Base-by-base conservation (phyloP, 92 coral and sea anemone species). In the Nematostella vectensis region DNA sequence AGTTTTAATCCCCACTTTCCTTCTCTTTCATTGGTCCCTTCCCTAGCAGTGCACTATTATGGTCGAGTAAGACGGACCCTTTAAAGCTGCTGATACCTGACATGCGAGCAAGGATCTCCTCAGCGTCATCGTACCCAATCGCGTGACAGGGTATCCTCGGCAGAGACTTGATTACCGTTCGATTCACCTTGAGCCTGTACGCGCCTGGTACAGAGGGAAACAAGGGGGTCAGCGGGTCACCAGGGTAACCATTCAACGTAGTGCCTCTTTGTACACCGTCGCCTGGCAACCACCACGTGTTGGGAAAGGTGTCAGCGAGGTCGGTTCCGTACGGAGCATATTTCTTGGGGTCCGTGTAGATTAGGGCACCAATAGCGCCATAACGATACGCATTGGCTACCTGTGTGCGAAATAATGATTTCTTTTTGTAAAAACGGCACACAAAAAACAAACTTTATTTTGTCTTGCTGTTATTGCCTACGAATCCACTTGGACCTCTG, bases 181-280 rank as follows among this genome's bases (percentile, higher is more conserved):
- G 65, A 29, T 81, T 78, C 4, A 27, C 47, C n/a, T 63, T 62
- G 22, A 63, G 33, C 17, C 88, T 77, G 48, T 66, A 56, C 71
- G 82, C 82, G 8, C 88, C 95, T 37, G 69, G 67, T 3, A 57
- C 36, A 22, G 95, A 47, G 4, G 95, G 88, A 17, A 81, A 52
- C 27, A 76, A 75, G 3, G 88, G 88, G 4, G 95, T 85, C 44
- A 75, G 62, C 3, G 95, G 95, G 55, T 85, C 95, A 3, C 95
- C 95, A 8, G 54, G 49, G 67, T 61, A 38, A 3, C 82, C 68
- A 48, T 39, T 72, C n/a, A 68, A 63, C 25, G 82, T 63, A 1
- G 78, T 53, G 23, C 95, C 95, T 25, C 74, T 71, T 15, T 71
- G 81, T 29, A 79, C 78, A 44, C 74, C 83, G 27, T 64, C 67